A percentile compares a stretch with the other conserved stretches of the same genome.
Evolutionary conservation across 2,888 invertebrate genomes (phyloP).

Genomic region (Tyria jacobaeae): DNA sequence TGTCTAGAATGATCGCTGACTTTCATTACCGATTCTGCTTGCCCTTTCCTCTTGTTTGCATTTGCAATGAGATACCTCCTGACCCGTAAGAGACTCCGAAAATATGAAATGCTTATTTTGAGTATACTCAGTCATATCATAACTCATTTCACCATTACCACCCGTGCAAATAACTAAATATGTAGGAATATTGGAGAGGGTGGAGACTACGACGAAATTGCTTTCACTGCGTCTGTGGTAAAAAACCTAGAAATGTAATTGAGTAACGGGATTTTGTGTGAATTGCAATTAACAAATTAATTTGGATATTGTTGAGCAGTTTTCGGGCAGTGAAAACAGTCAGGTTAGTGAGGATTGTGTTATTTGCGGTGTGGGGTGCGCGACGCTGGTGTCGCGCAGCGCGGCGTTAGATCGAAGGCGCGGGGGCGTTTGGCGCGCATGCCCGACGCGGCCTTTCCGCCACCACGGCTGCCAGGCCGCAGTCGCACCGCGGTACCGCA

Average conservation of each 20-base stretch:
- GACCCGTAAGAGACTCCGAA: constrained; percentile 34
- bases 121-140: constrained; percentile 47
- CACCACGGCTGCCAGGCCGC: constrained; percentile 72
- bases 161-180: constrained; percentile 53
- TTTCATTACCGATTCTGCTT: constrained; percentile 54
- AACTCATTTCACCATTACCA: constrained; percentile 54
- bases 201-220: constrained; percentile 40
- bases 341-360: constrained; percentile 74
- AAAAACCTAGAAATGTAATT: constrained; percentile 28
- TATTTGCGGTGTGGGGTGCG: constrained; percentile 80
- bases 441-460: constrained; percentile 65
- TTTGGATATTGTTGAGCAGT: constrained; percentile 60
- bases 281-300: constrained; percentile 56
- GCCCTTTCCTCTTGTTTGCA: constrained; percentile 63
- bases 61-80: constrained; percentile 55
- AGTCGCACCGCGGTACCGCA: constrained; percentile 78
- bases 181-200: constrained; percentile 49
- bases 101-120: constrained; percentile 43
- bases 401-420: constrained; percentile 80
- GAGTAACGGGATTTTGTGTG: constrained; percentile 40
- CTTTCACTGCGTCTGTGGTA: constrained; percentile 35
- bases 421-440: constrained; percentile 67
- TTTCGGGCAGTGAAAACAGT: constrained; percentile 65
- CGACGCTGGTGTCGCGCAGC: constrained; percentile 70
- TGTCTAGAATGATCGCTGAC: constrained; percentile 60